Percentiles rank a stretch among this genome's conserved stretches.
Evolutionary conservation across 2,113 vertebrate species (phyloP).

Genomic region (Lepus europaeus): DNA sequence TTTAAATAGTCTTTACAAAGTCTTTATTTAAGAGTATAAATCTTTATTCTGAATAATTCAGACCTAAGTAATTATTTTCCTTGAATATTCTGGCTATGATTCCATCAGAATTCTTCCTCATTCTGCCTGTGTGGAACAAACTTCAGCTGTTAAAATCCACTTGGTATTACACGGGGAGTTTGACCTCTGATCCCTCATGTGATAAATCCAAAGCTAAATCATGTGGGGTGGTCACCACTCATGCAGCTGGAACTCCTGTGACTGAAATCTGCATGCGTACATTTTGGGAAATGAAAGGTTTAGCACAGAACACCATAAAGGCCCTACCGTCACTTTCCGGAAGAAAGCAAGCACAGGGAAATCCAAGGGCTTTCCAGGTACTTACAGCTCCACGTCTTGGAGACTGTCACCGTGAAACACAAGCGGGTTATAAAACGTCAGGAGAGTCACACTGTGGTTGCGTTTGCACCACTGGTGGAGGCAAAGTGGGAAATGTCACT

Average conservation of each 20-base stretch:
- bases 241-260: neutral
- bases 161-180: neutral
- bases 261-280: neutral
- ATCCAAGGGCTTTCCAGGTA: conserved; percentile 13
- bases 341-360: neutral
- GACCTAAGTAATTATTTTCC: conserved; percentile 32
- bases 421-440: neutral
- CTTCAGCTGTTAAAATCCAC: neutral
- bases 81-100: conserved; percentile 31
- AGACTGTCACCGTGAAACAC: neutral
- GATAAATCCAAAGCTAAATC: conserved; percentile 8
- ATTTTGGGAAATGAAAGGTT: conserved; percentile 53
- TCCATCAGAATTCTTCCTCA: neutral
- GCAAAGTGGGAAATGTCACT: neutral
- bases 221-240: neutral
- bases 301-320: neutral
- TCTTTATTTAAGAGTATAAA: conserved; percentile 8
- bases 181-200: conserved; percentile 15
- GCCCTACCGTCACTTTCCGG: neutral
- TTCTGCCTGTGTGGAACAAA: neutral
- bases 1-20: neutral
- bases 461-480: neutral
- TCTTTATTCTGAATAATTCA: conserved; percentile 23
- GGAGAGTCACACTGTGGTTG: neutral
- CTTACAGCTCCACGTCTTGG: neutral